phyloP scores from a whole-genome alignment of 2,113 vertebrate genomes.

The Callorhinus ursinus region DNA sequence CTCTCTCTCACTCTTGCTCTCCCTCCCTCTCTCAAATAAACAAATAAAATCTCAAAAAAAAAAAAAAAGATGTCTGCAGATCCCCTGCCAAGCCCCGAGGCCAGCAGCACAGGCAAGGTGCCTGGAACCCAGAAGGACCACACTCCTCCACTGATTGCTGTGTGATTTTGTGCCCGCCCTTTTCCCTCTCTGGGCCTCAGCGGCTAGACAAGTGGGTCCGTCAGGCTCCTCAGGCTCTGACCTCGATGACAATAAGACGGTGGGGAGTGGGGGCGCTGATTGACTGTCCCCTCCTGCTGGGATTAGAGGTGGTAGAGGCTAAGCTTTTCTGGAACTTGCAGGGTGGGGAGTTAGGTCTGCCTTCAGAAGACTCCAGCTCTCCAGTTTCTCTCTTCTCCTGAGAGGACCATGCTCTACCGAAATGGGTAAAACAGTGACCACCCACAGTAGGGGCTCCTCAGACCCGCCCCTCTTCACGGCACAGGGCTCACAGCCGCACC shows the following conservation, averaged over 20 bases:
- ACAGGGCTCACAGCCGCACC: rapidly evolving
- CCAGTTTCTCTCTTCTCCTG: not conserved
- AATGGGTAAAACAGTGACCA: not conserved
- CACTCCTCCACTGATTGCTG: not conserved
- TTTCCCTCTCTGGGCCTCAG: conserved; percentile 17
- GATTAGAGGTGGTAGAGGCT: not conserved
- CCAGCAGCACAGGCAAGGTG: not conserved
- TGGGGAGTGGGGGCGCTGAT: not conserved
- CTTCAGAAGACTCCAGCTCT: not conserved
- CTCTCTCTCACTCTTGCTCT: not conserved
- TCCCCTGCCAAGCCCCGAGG: rapidly evolving
- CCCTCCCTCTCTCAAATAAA: not conserved
- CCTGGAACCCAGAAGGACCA: not conserved
- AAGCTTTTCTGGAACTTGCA: not conserved
- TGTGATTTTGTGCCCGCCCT: not conserved
- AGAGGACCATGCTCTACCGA: not conserved
- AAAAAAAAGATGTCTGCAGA: not conserved
- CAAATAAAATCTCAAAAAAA: not conserved
- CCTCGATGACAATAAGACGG: not conserved
- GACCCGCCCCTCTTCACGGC: rapidly evolving
- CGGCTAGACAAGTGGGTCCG: not conserved
- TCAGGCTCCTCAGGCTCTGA: not conserved
- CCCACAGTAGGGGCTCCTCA: rapidly evolving
- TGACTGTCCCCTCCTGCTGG: not conserved
- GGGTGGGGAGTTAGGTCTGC: not conserved